Evolutionary conservation across 2,797 vertebrate species (phyloP).

Genomic region (Enteromius fasciolatus): DNA sequence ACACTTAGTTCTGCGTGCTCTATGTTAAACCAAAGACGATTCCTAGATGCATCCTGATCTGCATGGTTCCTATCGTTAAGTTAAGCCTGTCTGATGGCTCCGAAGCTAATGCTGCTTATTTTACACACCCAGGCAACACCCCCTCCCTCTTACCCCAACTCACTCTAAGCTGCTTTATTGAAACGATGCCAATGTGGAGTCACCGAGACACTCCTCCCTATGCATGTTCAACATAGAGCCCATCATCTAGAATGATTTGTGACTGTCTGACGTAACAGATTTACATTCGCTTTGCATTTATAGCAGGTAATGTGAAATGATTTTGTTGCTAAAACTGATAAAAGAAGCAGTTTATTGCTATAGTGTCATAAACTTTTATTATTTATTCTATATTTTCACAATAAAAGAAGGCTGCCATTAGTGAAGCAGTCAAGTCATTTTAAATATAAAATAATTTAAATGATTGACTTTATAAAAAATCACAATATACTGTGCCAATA

Average conservation of each 20-base stretch:
- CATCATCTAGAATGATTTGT: neutral
- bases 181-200: slow-evolving; percentile 44
- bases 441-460: too few relatives aligned
- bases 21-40: neutral
- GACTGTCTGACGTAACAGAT: slow-evolving; percentile 17
- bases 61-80: slow-evolving; percentile 27
- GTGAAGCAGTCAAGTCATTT: neutral
- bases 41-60: slow-evolving; percentile 24
- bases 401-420: neutral
- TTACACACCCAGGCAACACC: slow-evolving; percentile 26
- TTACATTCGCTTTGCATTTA: neutral
- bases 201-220: slow-evolving; percentile 39
- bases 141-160: slow-evolving; percentile 6
- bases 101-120: slow-evolving; percentile 47
- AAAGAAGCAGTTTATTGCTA: neutral
- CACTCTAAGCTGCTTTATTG: slow-evolving; percentile 54
- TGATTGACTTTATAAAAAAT: too few relatives aligned
- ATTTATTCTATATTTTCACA: neutral
- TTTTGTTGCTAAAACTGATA: neutral
- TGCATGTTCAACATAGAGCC: slow-evolving; percentile 4
- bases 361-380: neutral
- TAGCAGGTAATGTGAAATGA: neutral
- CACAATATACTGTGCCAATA: neutral
- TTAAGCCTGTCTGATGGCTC: slow-evolving; percentile 52
- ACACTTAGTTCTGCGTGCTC: neutral